phyloP scores from a whole-genome alignment of 2,888 invertebrate genomes.

The Periphyllus acericola region DNA sequence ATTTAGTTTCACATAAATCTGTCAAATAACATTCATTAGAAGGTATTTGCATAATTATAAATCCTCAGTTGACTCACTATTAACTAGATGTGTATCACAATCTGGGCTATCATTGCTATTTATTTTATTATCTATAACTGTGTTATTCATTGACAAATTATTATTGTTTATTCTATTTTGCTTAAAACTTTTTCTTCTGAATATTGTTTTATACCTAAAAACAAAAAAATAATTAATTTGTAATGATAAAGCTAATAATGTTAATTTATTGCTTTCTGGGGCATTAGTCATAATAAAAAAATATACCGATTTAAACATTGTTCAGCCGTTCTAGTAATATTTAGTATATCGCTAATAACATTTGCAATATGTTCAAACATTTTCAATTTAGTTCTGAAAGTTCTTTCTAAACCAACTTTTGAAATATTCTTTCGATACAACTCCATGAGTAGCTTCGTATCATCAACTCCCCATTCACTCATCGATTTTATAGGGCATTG shows the following conservation, averaged over 20 bases:
- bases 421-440: conserved; percentile 52
- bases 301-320: conserved; percentile 50
- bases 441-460: conserved; percentile 51
- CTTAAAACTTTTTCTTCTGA: conserved; percentile 51
- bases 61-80: background rate
- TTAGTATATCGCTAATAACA: conserved; percentile 6
- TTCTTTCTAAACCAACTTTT: conserved; percentile 54
- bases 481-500: conserved; percentile 2
- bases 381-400: conserved; percentile 57
- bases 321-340: conserved; percentile 52
- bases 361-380: conserved; percentile 56
- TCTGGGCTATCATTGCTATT: conserved; percentile 26
- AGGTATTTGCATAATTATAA: background rate
- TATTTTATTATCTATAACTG: conserved; percentile 32
- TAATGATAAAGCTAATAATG: too few species aligned
- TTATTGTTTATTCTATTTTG: conserved; percentile 7
- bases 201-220: conserved; percentile 52
- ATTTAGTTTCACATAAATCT: conserved; percentile 41
- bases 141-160: conserved; percentile 11
- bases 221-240: background rate
- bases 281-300: background rate
- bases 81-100: conserved; percentile 29
- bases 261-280: background rate
- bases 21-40: background rate
- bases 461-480: conserved; percentile 52